Conservation (phyloP, 2,888 invertebrate genomes). For the Megastigmus dorsalis region DNA sequence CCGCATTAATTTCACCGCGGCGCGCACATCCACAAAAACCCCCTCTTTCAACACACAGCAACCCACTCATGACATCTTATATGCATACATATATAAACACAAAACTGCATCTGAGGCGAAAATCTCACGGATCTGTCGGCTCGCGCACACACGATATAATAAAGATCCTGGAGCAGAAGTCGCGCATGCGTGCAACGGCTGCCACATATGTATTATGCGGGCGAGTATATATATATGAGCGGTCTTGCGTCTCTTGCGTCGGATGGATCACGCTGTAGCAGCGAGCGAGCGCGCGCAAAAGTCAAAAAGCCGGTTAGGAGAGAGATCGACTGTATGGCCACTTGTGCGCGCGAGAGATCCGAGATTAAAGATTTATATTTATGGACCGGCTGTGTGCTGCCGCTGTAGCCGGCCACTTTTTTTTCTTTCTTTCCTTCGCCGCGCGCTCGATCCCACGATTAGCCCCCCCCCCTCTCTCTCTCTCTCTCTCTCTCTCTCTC, state of each 20-base stretch:
- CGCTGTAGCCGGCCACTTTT: neutral
- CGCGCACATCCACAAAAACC: too few relatives aligned
- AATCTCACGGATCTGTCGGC: neutral
- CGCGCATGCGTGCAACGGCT: neutral
- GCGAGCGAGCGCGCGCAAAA: neutral
- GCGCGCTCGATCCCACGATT: too few relatives aligned
- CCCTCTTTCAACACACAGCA: too few relatives aligned
- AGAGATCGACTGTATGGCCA: constrained; percentile 10
- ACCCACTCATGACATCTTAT: too few relatives aligned
- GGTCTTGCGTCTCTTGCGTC: constrained; percentile 6
- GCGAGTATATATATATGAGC: too few relatives aligned
- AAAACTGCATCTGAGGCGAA: neutral
- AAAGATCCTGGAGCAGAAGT: constrained; percentile 23
- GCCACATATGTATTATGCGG: constrained; percentile 27
- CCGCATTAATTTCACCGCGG: neutral
- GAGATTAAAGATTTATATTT: constrained; percentile 50
- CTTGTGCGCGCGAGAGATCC: too few relatives aligned
- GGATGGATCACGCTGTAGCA: neutral
- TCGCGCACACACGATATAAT: neutral
- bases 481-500: too few relatives aligned
- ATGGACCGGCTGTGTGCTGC: constrained; percentile 42
- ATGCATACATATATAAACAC: too few relatives aligned
- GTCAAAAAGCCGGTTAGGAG: neutral
- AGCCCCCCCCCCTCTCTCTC: too few relatives aligned
- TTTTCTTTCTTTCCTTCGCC: neutral